Conservation (phyloP, 2,113 vertebrate species). For the Myotis yumanensis region DNA sequence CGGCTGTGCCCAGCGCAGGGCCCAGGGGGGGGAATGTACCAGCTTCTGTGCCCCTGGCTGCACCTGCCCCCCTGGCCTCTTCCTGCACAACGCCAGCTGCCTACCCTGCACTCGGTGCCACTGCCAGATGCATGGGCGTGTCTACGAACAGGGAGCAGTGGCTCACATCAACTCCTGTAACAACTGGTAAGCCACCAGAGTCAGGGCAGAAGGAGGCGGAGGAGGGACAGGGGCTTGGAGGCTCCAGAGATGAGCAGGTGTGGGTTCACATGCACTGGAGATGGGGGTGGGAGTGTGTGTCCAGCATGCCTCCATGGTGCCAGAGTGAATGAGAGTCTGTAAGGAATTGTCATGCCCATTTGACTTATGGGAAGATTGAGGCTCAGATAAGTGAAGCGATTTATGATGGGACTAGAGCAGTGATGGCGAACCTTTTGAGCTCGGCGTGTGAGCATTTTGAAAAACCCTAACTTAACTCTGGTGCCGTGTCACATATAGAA, state of each 20-base stretch:
- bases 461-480: too few species aligned
- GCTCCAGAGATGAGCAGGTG: neutral
- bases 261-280: neutral
- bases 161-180: slow-evolving; percentile 85
- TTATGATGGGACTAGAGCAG: neutral
- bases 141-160: slow-evolving; percentile 75
- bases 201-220: fast-evolving
- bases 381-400: neutral
- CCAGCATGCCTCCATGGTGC: neutral
- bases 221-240: neutral
- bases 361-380: neutral
- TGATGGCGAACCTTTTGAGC: too few species aligned
- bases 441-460: too few species aligned
- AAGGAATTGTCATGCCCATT: neutral
- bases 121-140: slow-evolving; percentile 86
- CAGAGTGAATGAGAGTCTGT: fast-evolving
- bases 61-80: slow-evolving; percentile 86
- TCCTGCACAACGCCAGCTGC: slow-evolving; percentile 88
- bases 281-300: neutral
- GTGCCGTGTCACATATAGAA: too few species aligned
- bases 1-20: slow-evolving; percentile 88
- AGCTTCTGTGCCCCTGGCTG: slow-evolving; percentile 88
- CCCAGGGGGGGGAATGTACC: slow-evolving; percentile 84
- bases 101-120: slow-evolving; percentile 83
- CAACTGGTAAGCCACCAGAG: slow-evolving; percentile 86